Percentiles rank a stretch among this genome's conserved stretches.
phyloP scores from a whole-genome alignment of 2,113 vertebrate species.

The Campylomormyrus tamandua region DNA sequence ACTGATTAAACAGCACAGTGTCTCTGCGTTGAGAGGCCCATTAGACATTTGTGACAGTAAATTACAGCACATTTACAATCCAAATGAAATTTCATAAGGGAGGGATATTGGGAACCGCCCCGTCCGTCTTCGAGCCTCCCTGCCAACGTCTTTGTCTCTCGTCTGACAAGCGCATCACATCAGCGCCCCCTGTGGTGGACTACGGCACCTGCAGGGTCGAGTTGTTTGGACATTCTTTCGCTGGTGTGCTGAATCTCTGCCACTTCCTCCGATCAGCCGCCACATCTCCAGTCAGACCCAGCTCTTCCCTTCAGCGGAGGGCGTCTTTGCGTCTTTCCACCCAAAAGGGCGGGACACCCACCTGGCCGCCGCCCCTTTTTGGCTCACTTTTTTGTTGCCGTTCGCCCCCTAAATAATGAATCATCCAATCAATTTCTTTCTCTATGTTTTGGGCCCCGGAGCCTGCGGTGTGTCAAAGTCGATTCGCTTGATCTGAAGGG shows the following conservation, averaged over 20 bases:
- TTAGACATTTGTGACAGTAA: slow-evolving; percentile 77
- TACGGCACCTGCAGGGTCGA: slow-evolving; percentile 35
- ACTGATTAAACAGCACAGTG: slow-evolving; percentile 74
- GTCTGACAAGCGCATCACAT: slow-evolving; percentile 50
- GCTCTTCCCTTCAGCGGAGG: slow-evolving; percentile 54
- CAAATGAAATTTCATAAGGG: slow-evolving; percentile 74
- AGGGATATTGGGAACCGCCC: slow-evolving; percentile 62
- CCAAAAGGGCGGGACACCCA: slow-evolving; percentile 23
- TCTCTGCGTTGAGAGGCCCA: slow-evolving; percentile 70
- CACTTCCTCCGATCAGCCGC: not conserved
- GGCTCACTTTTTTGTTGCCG: slow-evolving; percentile 42
- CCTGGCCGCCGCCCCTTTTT: slow-evolving; percentile 23
- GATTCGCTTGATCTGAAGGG: slow-evolving; percentile 71
- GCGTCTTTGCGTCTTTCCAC: slow-evolving; percentile 36
- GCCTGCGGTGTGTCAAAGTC: slow-evolving; percentile 68
- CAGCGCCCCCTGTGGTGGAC: slow-evolving; percentile 66
- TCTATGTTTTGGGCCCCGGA: slow-evolving; percentile 75
- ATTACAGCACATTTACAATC: slow-evolving; percentile 77
- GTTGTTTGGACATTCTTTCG: not conserved
- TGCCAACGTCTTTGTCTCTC: slow-evolving; percentile 53
- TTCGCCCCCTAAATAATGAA: slow-evolving; percentile 72
- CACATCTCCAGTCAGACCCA: slow-evolving; percentile 27
- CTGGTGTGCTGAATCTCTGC: not conserved
- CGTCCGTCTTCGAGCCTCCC: slow-evolving; percentile 45
- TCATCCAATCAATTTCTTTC: slow-evolving; percentile 75